Conservation (phyloP, 2,888 invertebrate genomes). For the Andrena chrysosceles region DNA sequence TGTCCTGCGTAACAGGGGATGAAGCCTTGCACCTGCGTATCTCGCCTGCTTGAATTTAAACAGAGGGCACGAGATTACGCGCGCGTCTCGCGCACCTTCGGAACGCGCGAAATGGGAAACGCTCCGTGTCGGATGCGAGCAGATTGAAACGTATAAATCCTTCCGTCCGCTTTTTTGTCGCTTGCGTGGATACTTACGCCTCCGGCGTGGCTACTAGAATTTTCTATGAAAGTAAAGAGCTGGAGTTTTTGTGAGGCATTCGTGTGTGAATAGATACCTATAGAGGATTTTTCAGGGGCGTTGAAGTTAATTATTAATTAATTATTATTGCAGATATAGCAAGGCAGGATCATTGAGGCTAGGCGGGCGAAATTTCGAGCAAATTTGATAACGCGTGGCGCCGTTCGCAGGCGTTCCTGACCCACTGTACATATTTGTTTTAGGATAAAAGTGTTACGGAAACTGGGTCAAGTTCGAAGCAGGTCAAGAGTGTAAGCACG, state of each 20-base stretch:
- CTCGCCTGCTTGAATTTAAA: constrained; percentile 44
- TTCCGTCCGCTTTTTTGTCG: background rate
- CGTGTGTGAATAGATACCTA: too few species aligned
- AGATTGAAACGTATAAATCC: constrained; percentile 29
- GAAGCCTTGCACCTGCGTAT: constrained; percentile 34
- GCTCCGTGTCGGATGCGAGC: background rate
- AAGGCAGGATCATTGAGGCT: background rate
- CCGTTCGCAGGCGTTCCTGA: background rate
- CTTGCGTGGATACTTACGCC: background rate
- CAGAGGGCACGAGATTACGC: constrained; percentile 36
- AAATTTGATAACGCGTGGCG: constrained; percentile 2
- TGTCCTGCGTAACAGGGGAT: constrained; percentile 21
- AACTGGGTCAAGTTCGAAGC: constrained; percentile 16
- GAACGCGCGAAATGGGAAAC: constrained; percentile 11
- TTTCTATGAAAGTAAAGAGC: background rate
- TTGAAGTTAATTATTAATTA: too few species aligned
- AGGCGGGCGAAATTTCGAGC: background rate
- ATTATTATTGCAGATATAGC: background rate
- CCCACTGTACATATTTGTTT: constrained; percentile 13
- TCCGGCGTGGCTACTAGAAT: background rate
- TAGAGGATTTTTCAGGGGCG: too few species aligned
- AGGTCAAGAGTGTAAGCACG: constrained; percentile 15
- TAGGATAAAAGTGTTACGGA: constrained; percentile 8
- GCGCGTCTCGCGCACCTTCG: background rate
- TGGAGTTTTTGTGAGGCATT: too few species aligned